Evolutionary conservation across 2,888 invertebrate genomes (phyloP), one percentile per base, ranked within the genome.

Genomic region (Amaurobius ferox): DNA sequence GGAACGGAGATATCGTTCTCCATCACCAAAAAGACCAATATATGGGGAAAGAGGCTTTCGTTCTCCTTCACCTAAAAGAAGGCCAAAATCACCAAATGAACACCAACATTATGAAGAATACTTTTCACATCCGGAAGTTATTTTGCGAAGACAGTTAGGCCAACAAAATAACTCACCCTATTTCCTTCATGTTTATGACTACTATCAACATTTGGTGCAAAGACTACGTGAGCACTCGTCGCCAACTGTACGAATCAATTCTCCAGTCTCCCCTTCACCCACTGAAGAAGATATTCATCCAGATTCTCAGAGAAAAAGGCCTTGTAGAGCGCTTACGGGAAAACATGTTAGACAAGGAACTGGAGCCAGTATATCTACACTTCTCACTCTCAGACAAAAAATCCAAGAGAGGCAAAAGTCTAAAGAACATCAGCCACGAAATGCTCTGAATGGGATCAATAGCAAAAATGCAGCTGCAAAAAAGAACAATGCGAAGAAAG

Each of bases 271-370:
- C 13, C 79, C 78, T n/a, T 67, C 40, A 13, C 78, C 86, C 1
- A 44, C 44, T 16, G 86, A 79, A 30, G 79, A 78, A 5, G 78
- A 78, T n/a, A 62, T 61, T 29, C 66, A 32, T 11, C n/a, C 48
- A 7, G 71, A 76, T 39, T 61, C 62, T 0, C 77, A 81, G 13
- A 78, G 90, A 66, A 90, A 91, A 85, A 90, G 91, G 39, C 90
- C 91, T n/a, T 90, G 91, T n/a, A 88, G 92, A 40, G 91, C 92
- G n/a, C 90, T 92, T 86, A 92, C 92, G 2, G 91, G 92, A 0
- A 90, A 91, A 83, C 92, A 92, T 88, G 92, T 92, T 19, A 89
- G 91, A 26, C 91, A 91, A 26, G 92, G 92, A 19, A 92, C 92
- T 3, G 92, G 92, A 55, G 92, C 92, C 61, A 91, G 91, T 28